phyloP scores from a whole-genome alignment of 2,888 invertebrate genomes.

The Mechanitis mazaeus region DNA sequence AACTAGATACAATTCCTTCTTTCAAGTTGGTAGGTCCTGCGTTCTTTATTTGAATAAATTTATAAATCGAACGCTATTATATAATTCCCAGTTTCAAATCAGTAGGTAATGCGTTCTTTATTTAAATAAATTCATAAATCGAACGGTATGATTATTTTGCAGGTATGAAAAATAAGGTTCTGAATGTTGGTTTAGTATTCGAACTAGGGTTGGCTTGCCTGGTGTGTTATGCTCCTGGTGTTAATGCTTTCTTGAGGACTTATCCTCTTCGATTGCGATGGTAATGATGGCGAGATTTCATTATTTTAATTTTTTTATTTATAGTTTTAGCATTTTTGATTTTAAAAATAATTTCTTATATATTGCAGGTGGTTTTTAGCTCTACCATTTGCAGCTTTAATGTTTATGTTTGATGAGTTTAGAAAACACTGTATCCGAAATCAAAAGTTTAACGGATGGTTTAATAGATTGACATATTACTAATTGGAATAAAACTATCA shows the following conservation, averaged over 20 bases:
- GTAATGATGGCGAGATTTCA: conserved; percentile 36
- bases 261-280: conserved; percentile 72
- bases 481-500: conserved; percentile 24
- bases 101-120: not conserved
- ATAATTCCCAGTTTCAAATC: no score
- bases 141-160: conserved; percentile 49
- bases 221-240: conserved; percentile 81
- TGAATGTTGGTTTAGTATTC: conserved; percentile 81
- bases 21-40: conserved; percentile 79
- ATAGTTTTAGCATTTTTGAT: not conserved
- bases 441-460: conserved; percentile 55
- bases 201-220: conserved; percentile 79
- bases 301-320: not conserved
- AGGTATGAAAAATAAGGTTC: conserved; percentile 81
- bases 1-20: conserved; percentile 82
- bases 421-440: conserved; percentile 81
- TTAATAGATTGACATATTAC: conserved; percentile 56
- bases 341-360: not conserved
- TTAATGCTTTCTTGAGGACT: conserved; percentile 75
- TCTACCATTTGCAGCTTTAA: conserved; percentile 81
- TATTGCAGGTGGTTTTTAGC: conserved; percentile 83
- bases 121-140: not conserved
- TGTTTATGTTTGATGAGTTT: conserved; percentile 85
- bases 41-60: conserved; percentile 8
- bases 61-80: conserved; percentile 1